phyloP scores from a whole-genome alignment of 2,113 vertebrate species.

The Syrmaticus mikado region DNA sequence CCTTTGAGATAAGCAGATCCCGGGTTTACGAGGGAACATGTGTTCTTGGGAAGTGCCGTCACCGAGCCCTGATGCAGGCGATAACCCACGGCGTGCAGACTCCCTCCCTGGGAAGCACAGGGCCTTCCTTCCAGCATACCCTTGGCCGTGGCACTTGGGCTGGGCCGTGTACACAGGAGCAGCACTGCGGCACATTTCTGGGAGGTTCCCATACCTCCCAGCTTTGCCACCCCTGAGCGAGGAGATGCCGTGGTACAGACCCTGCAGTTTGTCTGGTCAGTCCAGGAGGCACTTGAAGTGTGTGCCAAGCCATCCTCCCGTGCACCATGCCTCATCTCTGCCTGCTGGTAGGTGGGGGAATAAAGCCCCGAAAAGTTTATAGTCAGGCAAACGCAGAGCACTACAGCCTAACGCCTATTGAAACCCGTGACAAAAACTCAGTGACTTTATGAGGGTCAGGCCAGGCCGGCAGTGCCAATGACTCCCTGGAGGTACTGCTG shows the following conservation, averaged over 20 bases:
- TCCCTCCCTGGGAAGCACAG: neutral
- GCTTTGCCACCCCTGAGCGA: neutral
- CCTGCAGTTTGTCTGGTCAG: neutral
- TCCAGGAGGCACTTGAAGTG: neutral
- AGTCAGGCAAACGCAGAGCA: neutral
- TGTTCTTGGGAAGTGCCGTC: conserved; percentile 36
- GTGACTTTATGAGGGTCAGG: fast-evolving
- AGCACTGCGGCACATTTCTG: fast-evolving
- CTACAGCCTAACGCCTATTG: neutral
- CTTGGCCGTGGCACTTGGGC: fast-evolving
- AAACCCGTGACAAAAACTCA: neutral
- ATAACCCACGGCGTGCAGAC: neutral
- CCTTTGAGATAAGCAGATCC: conserved; percentile 74
- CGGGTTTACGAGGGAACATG: conserved; percentile 67
- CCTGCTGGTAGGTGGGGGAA: neutral
- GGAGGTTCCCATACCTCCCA: neutral
- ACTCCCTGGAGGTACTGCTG: neutral
- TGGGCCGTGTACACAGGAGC: neutral
- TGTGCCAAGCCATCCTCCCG: neutral
- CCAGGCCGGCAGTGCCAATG: neutral
- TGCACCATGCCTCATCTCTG: neutral
- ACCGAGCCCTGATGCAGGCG: neutral
- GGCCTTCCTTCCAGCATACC: neutral
- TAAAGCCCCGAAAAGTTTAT: neutral
- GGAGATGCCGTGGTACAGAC: neutral